Base-by-base conservation (phyloP, 1,140 invertebrate genomes). In the Macrotrachela quadricornifera region DNA sequence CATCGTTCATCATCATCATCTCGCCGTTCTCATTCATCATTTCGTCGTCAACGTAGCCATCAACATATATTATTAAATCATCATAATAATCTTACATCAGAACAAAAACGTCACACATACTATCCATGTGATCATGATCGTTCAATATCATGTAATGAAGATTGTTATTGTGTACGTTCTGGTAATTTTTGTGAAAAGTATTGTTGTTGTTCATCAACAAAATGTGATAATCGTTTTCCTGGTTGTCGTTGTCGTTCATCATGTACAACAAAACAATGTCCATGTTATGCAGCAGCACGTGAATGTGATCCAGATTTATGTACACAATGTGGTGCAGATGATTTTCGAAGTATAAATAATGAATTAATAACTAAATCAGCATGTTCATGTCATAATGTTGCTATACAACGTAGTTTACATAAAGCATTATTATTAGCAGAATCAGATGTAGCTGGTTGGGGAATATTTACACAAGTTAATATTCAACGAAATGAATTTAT, bases 241-340 rank as follows among this genome's bases (percentile, higher is more conserved):
- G 92, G 92, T 1, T 97, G 92, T 67, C 77, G 90, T 1, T 99
- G 92, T 68, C 92, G 91, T 66, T 88, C 88, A 12, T 85, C 91
- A 64, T 97, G 92, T 71, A 94, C 94, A 65, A 96, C 90, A 0
- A 96, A 96, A 69, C 88, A 94, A 69, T 97, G 92, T 64, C 90
- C 91, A 3, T 97, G 92, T 68, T 97, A 92, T 71, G 75, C 95
- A 61, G 92, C 92, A 12, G 87, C 92, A 39, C 75, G 92, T 40
- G 92, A 97, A 74, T 99, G 92, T 69, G 92, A 97, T 74, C 92
- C 92, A 13, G 92, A 97, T 75, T 73, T 97, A n/a, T 97, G 92
- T 72, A 80, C 82, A 57, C 83, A 82, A 43, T 97, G 92, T 71
- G 90, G 90, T 8, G 87, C 91, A 14, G 64, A 60, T 62, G 57